Evolutionary conservation across 2,797 vertebrate genomes (phyloP).

Genomic region (Morelia viridis): DNA sequence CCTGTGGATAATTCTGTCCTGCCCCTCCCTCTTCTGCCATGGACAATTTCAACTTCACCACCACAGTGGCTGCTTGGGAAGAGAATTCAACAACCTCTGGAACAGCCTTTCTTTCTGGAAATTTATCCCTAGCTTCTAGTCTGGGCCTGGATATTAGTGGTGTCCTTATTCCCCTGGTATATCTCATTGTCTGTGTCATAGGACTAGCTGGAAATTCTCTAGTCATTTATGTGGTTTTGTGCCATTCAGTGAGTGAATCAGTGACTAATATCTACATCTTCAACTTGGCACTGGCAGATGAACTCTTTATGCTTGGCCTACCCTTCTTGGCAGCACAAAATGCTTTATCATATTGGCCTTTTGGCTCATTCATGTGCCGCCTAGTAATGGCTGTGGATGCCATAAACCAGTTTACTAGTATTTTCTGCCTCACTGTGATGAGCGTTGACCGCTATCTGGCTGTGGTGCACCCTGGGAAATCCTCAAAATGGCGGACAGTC

Average conservation of each 20-base stretch:
- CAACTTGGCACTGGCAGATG: constrained; percentile 93
- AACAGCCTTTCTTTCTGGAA: constrained; percentile 52
- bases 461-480: constrained; percentile 90
- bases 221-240: constrained; percentile 91
- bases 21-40: constrained; percentile 56
- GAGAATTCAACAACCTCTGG: constrained; percentile 66
- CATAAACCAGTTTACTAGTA: constrained; percentile 97
- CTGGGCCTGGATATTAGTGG: constrained; percentile 78
- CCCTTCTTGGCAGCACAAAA: constrained; percentile 95
- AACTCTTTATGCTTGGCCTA: constrained; percentile 93
- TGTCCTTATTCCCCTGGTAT: constrained; percentile 87
- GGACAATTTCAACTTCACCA: constrained; percentile 63
- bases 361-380: constrained; percentile 92
- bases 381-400: constrained; percentile 94
- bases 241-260: constrained; percentile 88
- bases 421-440: constrained; percentile 97
- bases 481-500: constrained; percentile 90
- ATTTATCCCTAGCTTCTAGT: constrained; percentile 47
- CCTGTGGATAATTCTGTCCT: constrained; percentile 42
- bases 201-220: constrained; percentile 91
- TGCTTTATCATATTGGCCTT: constrained; percentile 95
- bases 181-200: constrained; percentile 87
- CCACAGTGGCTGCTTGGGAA: constrained; percentile 32
- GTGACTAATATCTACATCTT: constrained; percentile 97
- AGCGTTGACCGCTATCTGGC: constrained; percentile 95